Evolutionary conservation across 2,888 invertebrate species (phyloP), one percentile per base, ranked within the genome.

Genomic region (Lasius platythorax): DNA sequence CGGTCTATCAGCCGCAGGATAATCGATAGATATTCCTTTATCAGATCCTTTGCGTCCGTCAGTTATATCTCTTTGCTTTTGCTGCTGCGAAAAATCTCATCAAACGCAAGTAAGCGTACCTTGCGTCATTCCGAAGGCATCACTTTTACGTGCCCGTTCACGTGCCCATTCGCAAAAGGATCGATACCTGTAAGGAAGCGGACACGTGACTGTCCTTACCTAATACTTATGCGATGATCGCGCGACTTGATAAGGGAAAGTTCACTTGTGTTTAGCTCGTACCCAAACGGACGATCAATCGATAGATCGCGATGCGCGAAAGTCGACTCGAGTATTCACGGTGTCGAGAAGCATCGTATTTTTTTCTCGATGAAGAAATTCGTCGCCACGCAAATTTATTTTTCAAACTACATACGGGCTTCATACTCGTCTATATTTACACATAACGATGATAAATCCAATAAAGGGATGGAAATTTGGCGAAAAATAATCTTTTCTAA

Each of bases 211-310:
- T 86, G 85, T 90, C 85, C 86, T 91, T 91, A 81, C 88, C 70
- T 87, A 89, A 91, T 87, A 87, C 74, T 75, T 76, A 86, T 72
- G 33, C 85, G 87, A 90, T 87, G 91, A 91, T 91, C 86, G 85
- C 53, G 72, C 85, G 82, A 82, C 74, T 72, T 86, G 91, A 90
- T 90, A 91, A 88, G 83, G 87, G 76, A 91, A 91, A 91, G 91
- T 91, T 91, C 91, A 91, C 89, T 89, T 88, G 87, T 87, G 72
- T 76, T 67, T 87, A 68, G 63, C 86, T 87, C 43, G 40, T 40
- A 61, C 37, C 72, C 83, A 87, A 89, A 88, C 87, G 84, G 72
- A 88, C 88, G 89, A 90, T 90, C 85, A 70, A 85, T 87, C 89
- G 90, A 90, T 89, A 87, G 90, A 67, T 87, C 70, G 68, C 33